Base-by-base conservation (phyloP, 2,113 vertebrate genomes). In the Cygnus atratus region DNA sequence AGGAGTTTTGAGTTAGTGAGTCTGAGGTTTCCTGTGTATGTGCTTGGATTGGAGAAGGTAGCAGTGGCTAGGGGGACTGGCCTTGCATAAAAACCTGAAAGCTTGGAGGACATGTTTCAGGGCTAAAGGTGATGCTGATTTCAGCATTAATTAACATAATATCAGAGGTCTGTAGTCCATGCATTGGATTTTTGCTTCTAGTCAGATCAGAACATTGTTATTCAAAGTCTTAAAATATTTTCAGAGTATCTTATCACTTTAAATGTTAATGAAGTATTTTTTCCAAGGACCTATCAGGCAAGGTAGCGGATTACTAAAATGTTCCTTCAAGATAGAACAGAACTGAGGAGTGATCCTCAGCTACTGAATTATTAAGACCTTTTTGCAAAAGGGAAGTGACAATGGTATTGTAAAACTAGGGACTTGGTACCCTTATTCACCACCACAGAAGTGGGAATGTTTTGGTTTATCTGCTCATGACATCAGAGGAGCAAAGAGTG, bases 111-210 rank as follows among this genome's bases (percentile, higher is more conserved):
- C 29, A 18, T n/a, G 37, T 87, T 22, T 26, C 73, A 68, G 74
- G 29, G 39, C 55, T 66, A 65, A 59, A 71, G 71, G 83, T 41
- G 58, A 8, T 35, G 41, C 26, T 84, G 54, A 31, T 94, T 84
- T 87, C 81, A 68, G 33, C 44, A 11, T 88, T 90, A 71, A 80
- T 92, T 78, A 73, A 67, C 9, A 1, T 31, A 25, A 1, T 81
- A 31, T 22, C 77, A 76, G 70, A 79, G 82, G 54, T 13, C 35
- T 33, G 0, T 68, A 35, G 65, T 35, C 59, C 75, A 54, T 78
- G 31, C 50, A 33, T 21, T 90, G 59, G 41, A 26, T 74, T 96
- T 97, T 86, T 88, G 55, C 75, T 90, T 88, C 67, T 96, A 50
- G 33, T 90, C 16, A 89, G 35, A 79, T 48, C 61, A 39, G 61